These are phyloP conservation scores for Habrosyne pyritoides DNA, from an alignment of 2,888 invertebrate species.

Conservation along the genomic window DNA sequence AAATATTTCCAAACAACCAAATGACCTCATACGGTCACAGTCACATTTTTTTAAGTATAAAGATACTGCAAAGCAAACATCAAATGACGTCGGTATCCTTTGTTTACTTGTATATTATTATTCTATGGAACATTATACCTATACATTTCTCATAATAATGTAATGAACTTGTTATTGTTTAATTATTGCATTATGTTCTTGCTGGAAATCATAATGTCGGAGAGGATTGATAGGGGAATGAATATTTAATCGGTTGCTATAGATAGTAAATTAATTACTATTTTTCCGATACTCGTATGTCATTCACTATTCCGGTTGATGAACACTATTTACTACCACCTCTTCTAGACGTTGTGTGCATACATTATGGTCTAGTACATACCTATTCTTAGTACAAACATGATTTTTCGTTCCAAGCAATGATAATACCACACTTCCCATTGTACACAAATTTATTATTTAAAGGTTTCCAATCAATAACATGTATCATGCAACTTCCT, in stretches of 20 bases:
- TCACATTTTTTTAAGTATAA: conserved; percentile 43
- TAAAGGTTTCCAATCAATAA: too few relatives aligned
- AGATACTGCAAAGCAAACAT: conserved; percentile 45
- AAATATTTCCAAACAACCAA: conserved; percentile 53
- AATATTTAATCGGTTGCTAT: neutral
- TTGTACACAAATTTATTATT: too few relatives aligned
- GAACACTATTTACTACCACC: too few relatives aligned
- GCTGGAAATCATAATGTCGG: neutral
- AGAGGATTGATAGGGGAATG: neutral
- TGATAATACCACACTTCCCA: too few relatives aligned
- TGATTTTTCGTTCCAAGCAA: too few relatives aligned
- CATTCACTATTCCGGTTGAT: too few relatives aligned
- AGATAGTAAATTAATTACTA: neutral
- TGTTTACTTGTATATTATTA: conserved; percentile 23
- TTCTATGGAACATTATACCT: conserved; percentile 12
- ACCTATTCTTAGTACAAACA: too few relatives aligned
- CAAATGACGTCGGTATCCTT: conserved; percentile 24
- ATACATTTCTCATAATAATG: neutral
- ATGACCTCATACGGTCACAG: conserved; percentile 61
- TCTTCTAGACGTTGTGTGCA: too few relatives aligned
- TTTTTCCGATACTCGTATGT: neutral
- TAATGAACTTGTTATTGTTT: neutral
- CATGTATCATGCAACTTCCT: too few relatives aligned
- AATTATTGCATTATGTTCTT: neutral
- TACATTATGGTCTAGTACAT: too few relatives aligned